These are phyloP conservation scores for Spinus pinus DNA, from an alignment of 2,797 vertebrate species.

Conservation along the genomic window DNA sequence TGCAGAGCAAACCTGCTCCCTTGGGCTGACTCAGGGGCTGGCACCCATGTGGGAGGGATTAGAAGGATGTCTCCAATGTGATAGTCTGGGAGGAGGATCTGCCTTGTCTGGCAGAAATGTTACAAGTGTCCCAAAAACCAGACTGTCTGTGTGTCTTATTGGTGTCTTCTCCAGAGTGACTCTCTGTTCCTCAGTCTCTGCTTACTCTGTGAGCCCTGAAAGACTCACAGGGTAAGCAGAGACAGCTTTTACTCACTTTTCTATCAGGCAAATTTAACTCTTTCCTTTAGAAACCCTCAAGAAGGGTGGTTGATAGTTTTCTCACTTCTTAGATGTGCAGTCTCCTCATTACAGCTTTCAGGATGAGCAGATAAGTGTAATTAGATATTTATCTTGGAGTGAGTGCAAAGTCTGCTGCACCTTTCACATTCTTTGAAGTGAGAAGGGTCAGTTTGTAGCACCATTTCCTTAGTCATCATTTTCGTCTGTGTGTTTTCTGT, in stretches of 20 bases:
- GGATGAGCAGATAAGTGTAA: neutral
- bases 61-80: neutral
- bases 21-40: fast-evolving
- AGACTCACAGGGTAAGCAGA: neutral
- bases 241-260: neutral
- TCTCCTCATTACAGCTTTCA: neutral
- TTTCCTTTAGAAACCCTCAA: neutral
- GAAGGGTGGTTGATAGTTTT: neutral
- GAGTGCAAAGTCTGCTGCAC: neutral
- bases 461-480: neutral
- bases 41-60: neutral
- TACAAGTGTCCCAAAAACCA: neutral
- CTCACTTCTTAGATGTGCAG: neutral
- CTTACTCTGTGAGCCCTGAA: neutral
- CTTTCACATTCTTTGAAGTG: neutral
- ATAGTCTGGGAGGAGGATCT: neutral
- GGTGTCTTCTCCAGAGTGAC: neutral
- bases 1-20: neutral
- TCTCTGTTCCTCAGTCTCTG: neutral
- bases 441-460: neutral
- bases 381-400: neutral
- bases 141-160: neutral
- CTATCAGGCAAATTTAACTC: neutral
- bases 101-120: neutral
- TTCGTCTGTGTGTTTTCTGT: slow-evolving; percentile 2